Evolutionary conservation across 1,140 invertebrate genomes (phyloP).

Genomic region (Chrysopa pallens): DNA sequence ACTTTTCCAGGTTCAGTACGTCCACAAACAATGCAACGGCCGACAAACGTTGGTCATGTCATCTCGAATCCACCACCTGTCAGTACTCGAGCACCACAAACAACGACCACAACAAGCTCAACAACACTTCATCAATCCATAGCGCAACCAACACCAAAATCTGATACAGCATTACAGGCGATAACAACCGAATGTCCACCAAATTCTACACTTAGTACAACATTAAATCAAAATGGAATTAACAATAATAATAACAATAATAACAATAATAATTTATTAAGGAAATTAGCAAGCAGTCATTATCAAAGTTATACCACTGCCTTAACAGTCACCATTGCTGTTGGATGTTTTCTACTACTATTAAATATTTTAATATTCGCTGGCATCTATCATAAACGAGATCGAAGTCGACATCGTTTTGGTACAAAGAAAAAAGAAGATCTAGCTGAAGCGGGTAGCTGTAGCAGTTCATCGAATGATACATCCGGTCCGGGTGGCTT

Average conservation of each 20-base stretch:
- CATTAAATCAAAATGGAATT: slow-evolving; percentile 4
- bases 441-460: slow-evolving; percentile 46
- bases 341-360: slow-evolving; percentile 73
- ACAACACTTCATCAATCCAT: slow-evolving; percentile 6
- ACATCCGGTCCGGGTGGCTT: slow-evolving; percentile 19
- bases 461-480: slow-evolving; percentile 29
- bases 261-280: slow-evolving; percentile 44
- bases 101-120: slow-evolving; percentile 20
- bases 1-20: slow-evolving; percentile 40
- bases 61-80: slow-evolving; percentile 27
- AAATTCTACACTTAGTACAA: slow-evolving; percentile 28
- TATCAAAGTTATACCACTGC: slow-evolving; percentile 79
- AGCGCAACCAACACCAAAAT: slow-evolving; percentile 17
- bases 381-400: slow-evolving; percentile 82
- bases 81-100: slow-evolving; percentile 22
- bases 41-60: slow-evolving; percentile 27
- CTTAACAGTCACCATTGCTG: slow-evolving; percentile 79
- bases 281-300: slow-evolving; percentile 56
- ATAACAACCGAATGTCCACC: slow-evolving; percentile 45
- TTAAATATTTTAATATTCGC: slow-evolving; percentile 88
- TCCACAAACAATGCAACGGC: slow-evolving; percentile 43
- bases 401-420: slow-evolving; percentile 34
- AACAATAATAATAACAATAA: slow-evolving; percentile 18
- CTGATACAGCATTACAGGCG: slow-evolving; percentile 23
- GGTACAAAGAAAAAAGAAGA: slow-evolving; percentile 55